Percentiles rank a stretch among this genome's conserved stretches.
phyloP scores from a whole-genome alignment of 2,888 invertebrate genomes.

The Polydrusus pterygomalis region DNA sequence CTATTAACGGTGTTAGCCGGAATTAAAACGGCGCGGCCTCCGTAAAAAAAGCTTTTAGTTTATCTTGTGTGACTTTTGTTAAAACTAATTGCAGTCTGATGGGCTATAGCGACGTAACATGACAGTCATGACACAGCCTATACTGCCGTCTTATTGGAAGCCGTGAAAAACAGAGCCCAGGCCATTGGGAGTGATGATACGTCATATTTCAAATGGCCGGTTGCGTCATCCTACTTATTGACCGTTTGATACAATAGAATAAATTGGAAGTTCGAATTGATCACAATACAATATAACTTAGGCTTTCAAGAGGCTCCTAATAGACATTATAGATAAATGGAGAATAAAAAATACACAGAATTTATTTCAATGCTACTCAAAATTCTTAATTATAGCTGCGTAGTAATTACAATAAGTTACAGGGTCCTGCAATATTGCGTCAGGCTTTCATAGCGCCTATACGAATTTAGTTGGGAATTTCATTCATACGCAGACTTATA shows the following conservation, averaged over 20 bases:
- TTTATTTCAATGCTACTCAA: constrained; percentile 5
- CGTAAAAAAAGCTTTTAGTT: constrained; percentile 54
- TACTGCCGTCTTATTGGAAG: constrained; percentile 59
- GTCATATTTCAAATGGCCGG: constrained; percentile 64
- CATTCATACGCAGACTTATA: no score
- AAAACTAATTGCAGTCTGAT: constrained; percentile 58
- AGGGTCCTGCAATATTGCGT: no score
- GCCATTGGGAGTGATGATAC: constrained; percentile 68
- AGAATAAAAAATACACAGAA: background rate
- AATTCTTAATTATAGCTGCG: background rate
- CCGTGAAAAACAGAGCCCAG: constrained; percentile 61
- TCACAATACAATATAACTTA: constrained; percentile 51
- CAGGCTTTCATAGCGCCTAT: no score
- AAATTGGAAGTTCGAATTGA: constrained; percentile 65
- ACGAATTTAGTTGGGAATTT: no score
- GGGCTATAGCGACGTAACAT: constrained; percentile 54
- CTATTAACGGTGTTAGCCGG: constrained; percentile 25
- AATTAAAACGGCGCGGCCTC: constrained; percentile 39
- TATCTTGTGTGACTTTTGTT: constrained; percentile 59
- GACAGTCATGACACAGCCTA: constrained; percentile 54
- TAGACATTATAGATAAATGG: constrained; percentile 26
- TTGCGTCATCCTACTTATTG: constrained; percentile 66
- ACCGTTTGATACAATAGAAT: constrained; percentile 61
- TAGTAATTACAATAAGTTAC: background rate
- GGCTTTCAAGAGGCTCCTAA: constrained; percentile 47